Base-by-base conservation (phyloP, 1,140 invertebrate species). In the Aphidius gifuensis region DNA sequence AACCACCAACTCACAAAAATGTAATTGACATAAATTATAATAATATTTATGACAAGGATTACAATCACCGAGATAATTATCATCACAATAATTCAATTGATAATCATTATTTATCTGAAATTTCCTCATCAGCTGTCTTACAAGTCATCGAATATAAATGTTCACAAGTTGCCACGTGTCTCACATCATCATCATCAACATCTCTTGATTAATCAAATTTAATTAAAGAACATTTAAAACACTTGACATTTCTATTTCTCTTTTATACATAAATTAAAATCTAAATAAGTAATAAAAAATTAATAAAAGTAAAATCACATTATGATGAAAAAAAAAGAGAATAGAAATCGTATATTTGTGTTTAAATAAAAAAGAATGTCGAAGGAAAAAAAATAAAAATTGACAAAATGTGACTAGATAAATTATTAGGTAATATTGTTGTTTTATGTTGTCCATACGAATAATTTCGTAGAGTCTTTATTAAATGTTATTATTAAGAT, bases 381-480 rank as follows among this genome's bases (percentile, higher is more conserved):
- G 5, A 11, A 46, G 7, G 42, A n/a, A 9, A 9, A 5, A 58
- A 47, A 59, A 59, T 38, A 32, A 40, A 45, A 48, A 45, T 38
- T 16, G 11, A 16, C n/a, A 23, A 55, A 45, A 11, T 23, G 40
- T 39, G 48, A 16, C 44, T 39, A 9, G 58, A 56, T 21, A 45
- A 69, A 71, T 74, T 74, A 75, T 76, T 78, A 76, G 72, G 64
- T 73, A 62, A 74, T 70, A 73, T 74, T 73, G 71, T 77, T 76
- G 73, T 75, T 71, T 78, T 76, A 72, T 76, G 69, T 74, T 74
- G 71, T 72, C 62, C 50, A 63, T 64, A 65, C 68, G 69, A 77
- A 16, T 71, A 68, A 43, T 60, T 60, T 74, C 68, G 66, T 67
- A 67, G 55, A 69, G 60, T 65, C 61, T 78, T 75, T 76, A 76